Percentiles rank a stretch among this genome's conserved stretches.
Evolutionary conservation across 2,797 vertebrate species (phyloP).

Genomic region (Setipinna tenuifilis): DNA sequence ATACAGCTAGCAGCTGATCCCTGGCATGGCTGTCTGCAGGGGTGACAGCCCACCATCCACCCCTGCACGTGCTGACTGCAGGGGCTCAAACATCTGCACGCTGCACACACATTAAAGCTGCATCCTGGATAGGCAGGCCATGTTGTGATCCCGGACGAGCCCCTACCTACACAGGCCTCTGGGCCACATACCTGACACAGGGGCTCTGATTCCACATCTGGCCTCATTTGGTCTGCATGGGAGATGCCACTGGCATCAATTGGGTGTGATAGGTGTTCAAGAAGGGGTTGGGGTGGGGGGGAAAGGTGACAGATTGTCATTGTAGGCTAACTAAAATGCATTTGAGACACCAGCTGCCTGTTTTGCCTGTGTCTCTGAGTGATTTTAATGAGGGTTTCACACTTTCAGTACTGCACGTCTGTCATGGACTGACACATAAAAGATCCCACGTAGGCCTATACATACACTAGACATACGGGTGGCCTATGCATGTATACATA

Average conservation of each 20-base stretch:
- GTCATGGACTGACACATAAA: not conserved
- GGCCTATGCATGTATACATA: not conserved
- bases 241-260: not conserved
- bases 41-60: slow-evolving; percentile 78
- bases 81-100: slow-evolving; percentile 19
- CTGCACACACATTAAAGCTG: not conserved
- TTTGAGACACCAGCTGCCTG: slow-evolving; percentile 15
- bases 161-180: not conserved
- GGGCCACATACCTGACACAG: not conserved
- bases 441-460: not conserved
- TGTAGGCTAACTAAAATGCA: slow-evolving; percentile 24
- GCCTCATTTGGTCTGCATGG: not conserved
- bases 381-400: not conserved
- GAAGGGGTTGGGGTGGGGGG: not conserved
- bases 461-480: not conserved
- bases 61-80: slow-evolving; percentile 51
- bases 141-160: not conserved
- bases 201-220: not conserved
- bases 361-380: not conserved
- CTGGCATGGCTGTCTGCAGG: slow-evolving; percentile 70
- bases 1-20: slow-evolving; percentile 66
- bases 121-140: slow-evolving; percentile 18
- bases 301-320: slow-evolving; percentile 8
- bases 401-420: not conserved
- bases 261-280: not conserved